phyloP scores from a whole-genome alignment of 2,888 invertebrate genomes.

The Machimus rusticus region DNA sequence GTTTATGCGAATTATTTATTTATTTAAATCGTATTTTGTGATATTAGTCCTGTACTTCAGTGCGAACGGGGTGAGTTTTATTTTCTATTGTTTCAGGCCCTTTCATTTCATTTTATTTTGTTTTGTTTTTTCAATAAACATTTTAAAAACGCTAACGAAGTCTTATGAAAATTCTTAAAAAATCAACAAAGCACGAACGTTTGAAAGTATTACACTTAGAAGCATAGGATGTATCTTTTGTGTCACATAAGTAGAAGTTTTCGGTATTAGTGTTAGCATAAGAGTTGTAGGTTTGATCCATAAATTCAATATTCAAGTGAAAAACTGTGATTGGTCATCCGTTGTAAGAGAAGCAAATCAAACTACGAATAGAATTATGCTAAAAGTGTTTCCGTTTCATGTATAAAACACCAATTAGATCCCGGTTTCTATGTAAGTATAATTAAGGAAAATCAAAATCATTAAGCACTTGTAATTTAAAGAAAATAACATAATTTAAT shows the following conservation, averaged over 20 bases:
- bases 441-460: not conserved
- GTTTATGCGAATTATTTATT: not conserved
- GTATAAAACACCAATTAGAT: slow-evolving; percentile 29
- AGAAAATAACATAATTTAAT: not conserved
- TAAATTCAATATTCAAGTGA: slow-evolving; percentile 1
- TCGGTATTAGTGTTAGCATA: not conserved
- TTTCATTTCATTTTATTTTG: not conserved
- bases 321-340: slow-evolving; percentile 22
- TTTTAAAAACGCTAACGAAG: slow-evolving; percentile 17
- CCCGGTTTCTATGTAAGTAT: slow-evolving; percentile 8
- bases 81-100: not conserved
- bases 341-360: not conserved
- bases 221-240: not conserved
- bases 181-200: not conserved
- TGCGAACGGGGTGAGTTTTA: not conserved
- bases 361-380: not conserved
- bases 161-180: slow-evolving; percentile 29
- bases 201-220: slow-evolving; percentile 2
- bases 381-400: not conserved
- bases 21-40: slow-evolving; percentile 26
- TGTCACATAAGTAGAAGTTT: slow-evolving; percentile 5
- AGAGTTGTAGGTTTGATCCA: not conserved
- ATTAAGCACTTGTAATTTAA: not conserved
- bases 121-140: not conserved
- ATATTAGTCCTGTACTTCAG: slow-evolving; percentile 13